Evolutionary conservation across 2,888 invertebrate genomes (phyloP), one percentile per base, ranked within the genome.

Genomic region (Polyommatus iphigenia): DNA sequence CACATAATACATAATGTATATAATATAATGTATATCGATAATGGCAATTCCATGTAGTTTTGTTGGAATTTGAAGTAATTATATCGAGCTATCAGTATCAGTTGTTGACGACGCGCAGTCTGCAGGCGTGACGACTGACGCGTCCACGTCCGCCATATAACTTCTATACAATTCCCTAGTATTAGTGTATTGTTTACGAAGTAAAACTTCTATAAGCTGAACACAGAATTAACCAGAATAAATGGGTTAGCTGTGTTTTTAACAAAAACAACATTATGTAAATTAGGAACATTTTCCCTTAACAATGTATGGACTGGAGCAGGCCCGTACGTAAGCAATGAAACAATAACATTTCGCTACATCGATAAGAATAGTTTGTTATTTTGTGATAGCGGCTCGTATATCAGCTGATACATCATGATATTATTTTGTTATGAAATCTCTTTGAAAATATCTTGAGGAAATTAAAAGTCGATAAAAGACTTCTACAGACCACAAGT

Each of bases 91-190:
- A 78, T 76, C 67, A 72, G 36, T 24, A 24, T 24, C 24, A 24
- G 54, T 76, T 67, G 76, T 13, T 71, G 78, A 62, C 79, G 80
- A 67, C 80, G 79, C 76, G 57, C 78, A 57, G 80, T 80, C 80
- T 80, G 41, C 80, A 18, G 18, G 29, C 76, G 79, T 62, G 79
- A 24, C 24, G 24, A 24, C 24, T 24, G 24, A 78, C 78, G 76
- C 78, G 71, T 24, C 59, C 32, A 67, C 29, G 29, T 29, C 67
- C 2, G 13, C 24, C 24, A 13, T 13, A 29, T 67, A 13, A 62
- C 24, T 24, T 24, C 20, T 13, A 24, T 20, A 10, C 20, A 59
- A 20, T 59, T n/a, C 20, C 6, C 5, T 20, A 59, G n/a, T n/a
- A 59, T 62, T 62, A 10, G 20, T 10, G n/a, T 20, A 5, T n/a